Base-by-base conservation (phyloP, 2,113 vertebrate genomes). In the Nycticebus coucang region DNA sequence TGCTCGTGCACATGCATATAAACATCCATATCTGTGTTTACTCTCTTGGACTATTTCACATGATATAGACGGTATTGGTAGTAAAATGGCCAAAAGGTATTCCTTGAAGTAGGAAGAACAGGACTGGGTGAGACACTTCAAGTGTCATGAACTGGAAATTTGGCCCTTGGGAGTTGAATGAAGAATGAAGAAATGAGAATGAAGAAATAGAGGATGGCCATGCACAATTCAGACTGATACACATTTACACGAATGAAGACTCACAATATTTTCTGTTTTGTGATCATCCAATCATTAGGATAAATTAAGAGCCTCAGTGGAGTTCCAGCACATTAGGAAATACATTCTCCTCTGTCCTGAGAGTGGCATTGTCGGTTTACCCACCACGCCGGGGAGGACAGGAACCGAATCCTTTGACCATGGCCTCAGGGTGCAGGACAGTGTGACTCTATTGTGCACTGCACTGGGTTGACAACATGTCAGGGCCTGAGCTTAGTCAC, bases 1-100 rank as follows among this genome's bases (percentile, higher is more conserved):
- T 1, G 0, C 9, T 1, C 3, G 7, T 15, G 41, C 1, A 50
- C 45, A 50, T 33, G 2, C 4, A 17, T 30, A 50, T 50, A 50
- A 28, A 64, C 28, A 41, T 35, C 7, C 1, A 12, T 21, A 24
- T 18, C 7, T 21, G 10, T 18, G 13, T 68, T 90, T 4, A 64
- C 71, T 81, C 41, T 62, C 37, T 80, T 71, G 28, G 1, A 22
- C 18, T 41, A 22, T 57, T 79, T 64, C n/a, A 69, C n/a, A 35
- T 45, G 41, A 45, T 57, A 28, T 78, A 17, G 3, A 7, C 5
- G 15, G 72, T 87, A 28, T 81, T 87, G 33, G 41, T 18, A 69
- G 24, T 22, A 13, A 85, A 91, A 72, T 5, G 14, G 0, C 14
- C 77, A 45, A 80, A 5, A 26, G 8, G 26, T 11, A 60, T 64